phyloP scores from a whole-genome alignment of 2,113 vertebrate species.

The Scatophagus argus region DNA sequence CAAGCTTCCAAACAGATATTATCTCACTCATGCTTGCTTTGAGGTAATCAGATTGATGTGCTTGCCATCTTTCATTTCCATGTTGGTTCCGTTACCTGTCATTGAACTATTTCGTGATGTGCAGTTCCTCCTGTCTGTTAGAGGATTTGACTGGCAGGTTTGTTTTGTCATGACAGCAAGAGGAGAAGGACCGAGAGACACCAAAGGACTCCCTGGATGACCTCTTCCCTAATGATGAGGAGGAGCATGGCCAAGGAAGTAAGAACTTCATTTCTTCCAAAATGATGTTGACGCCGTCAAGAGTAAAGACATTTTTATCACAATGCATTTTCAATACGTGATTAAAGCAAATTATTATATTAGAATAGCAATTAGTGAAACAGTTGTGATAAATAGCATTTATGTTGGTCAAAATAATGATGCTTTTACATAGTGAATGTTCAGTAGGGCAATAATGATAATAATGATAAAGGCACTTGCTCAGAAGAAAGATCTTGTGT shows the following conservation, averaged over 20 bases:
- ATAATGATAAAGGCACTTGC: too few relatives aligned
- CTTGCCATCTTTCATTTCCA: background rate
- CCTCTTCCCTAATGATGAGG: conserved; percentile 96
- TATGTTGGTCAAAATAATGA: background rate
- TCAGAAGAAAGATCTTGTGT: background rate
- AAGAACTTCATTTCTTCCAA: conserved; percentile 67
- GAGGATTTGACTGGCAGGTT: conserved; percentile 11
- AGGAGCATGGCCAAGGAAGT: conserved; percentile 91
- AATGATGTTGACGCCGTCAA: background rate
- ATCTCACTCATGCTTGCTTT: background rate
- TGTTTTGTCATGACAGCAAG: conserved; percentile 80
- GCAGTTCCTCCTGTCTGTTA: conserved; percentile 1
- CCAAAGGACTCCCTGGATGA: conserved; percentile 96
- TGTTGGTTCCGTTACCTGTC: background rate
- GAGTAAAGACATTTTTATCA: background rate
- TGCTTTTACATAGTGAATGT: background rate
- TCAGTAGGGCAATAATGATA: too few relatives aligned
- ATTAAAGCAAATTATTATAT: background rate
- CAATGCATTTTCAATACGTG: background rate
- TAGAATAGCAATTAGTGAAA: too few relatives aligned
- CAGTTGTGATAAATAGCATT: background rate
- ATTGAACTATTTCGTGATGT: conserved; percentile 2
- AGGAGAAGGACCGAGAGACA: conserved; percentile 94
- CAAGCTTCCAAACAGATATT: background rate
- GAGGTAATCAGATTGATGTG: background rate